phyloP scores from a whole-genome alignment of 1,140 invertebrate genomes.

The Diachasma alloeum region DNA sequence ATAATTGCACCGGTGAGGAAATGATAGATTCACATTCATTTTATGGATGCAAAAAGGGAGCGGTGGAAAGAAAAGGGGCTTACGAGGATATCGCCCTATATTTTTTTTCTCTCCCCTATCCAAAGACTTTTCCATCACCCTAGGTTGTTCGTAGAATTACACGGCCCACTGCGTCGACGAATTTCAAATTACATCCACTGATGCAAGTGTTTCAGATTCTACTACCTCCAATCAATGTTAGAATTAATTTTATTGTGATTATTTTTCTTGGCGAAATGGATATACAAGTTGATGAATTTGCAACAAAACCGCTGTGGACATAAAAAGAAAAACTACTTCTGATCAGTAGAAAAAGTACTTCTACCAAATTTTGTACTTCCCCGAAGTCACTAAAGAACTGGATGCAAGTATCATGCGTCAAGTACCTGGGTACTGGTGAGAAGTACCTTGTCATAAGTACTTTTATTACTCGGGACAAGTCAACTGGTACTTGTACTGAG shows the following conservation, averaged over 20 bases:
- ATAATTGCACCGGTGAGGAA: neutral
- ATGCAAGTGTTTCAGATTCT: neutral
- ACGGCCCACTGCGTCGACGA: slow-evolving; percentile 21
- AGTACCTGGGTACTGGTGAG: too few species aligned
- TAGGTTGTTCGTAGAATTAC: slow-evolving; percentile 3
- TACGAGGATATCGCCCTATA: neutral
- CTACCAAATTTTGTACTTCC: too few species aligned
- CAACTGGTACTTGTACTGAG: too few species aligned
- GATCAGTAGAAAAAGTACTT: too few species aligned
- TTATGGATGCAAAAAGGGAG: neutral
- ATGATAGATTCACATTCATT: neutral
- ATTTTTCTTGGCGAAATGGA: too few species aligned
- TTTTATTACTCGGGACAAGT: too few species aligned
- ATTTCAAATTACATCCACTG: slow-evolving; percentile 5
- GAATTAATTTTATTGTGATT: neutral
- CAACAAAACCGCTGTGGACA: too few species aligned
- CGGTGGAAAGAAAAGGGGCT: neutral
- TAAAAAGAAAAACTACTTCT: too few species aligned
- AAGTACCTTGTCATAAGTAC: too few species aligned
- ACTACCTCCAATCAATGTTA: neutral
- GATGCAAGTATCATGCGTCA: too few species aligned
- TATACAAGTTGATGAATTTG: too few species aligned
- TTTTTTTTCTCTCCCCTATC: slow-evolving; percentile 9
- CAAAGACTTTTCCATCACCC: neutral
- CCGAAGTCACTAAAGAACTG: too few species aligned